These are phyloP conservation scores for Cheilosia vernalis DNA, from an alignment of 2,888 invertebrate species.

Conservation along the genomic window DNA sequence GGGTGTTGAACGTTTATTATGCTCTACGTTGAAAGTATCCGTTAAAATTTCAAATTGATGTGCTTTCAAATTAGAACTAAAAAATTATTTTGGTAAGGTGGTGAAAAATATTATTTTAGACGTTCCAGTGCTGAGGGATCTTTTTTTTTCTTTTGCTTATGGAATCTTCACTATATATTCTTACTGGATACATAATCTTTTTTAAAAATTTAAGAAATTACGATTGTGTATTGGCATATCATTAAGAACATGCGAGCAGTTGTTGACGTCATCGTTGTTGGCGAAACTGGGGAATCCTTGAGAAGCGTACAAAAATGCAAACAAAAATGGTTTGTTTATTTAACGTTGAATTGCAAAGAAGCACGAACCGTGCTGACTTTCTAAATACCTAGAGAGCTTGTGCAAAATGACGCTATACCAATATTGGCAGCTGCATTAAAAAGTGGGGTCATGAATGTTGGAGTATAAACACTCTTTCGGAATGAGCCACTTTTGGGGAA, in stretches of 20 bases:
- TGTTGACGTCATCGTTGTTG: conserved; percentile 13
- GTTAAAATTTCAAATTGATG: conserved; percentile 45
- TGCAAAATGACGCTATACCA: not conserved
- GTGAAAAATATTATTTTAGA: not conserved
- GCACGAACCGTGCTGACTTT: conserved; percentile 6
- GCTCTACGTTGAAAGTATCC: conserved; percentile 41
- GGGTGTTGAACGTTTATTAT: conserved; percentile 35
- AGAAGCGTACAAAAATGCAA: not conserved
- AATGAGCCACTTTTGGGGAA: not conserved
- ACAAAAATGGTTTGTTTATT: not conserved
- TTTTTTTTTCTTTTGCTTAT: not conserved
- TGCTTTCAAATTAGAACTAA: conserved; percentile 9
- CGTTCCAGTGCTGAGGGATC: conserved; percentile 7
- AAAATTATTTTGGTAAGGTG: not conserved
- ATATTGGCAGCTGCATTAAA: conserved; percentile 31
- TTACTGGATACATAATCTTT: conserved; percentile 19
- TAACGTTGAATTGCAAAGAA: not conserved
- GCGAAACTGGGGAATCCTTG: conserved; percentile 4
- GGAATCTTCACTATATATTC: not conserved
- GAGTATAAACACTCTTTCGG: not conserved
- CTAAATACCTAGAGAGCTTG: conserved; percentile 2
- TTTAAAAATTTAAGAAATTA: not conserved
- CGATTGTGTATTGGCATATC: conserved; percentile 14
- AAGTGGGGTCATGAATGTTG: not conserved
- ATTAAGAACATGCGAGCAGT: not conserved